A percentile compares a stretch with the other conserved stretches of the same genome.
Evolutionary conservation across 2,113 vertebrate species (phyloP).

Genomic region (Lycocorax pyrrhopterus): DNA sequence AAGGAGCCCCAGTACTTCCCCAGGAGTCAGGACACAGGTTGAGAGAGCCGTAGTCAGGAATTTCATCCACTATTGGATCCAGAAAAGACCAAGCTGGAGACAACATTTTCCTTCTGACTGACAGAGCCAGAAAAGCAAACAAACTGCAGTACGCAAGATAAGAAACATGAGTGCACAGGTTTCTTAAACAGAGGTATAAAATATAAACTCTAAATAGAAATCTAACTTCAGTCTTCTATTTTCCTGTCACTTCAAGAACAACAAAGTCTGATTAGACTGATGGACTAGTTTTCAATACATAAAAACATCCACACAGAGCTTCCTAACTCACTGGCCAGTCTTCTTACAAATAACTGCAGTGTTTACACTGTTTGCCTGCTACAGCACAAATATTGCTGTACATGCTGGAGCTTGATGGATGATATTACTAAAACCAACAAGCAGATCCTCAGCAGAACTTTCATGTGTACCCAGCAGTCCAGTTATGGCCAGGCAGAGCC

Average conservation of each 20-base stretch:
- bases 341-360: not conserved
- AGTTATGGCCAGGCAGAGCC: not conserved
- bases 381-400: not conserved
- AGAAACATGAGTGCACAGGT: not conserved
- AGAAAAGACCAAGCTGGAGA: not conserved
- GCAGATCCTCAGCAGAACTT: not conserved
- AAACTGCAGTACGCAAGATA: not conserved
- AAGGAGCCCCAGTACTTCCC: not conserved
- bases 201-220: not conserved
- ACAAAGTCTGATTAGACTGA: not conserved
- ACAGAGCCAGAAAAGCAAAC: not conserved
- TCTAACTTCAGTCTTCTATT: not conserved
- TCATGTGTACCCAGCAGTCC: constrained; percentile 2
- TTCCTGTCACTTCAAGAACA: not conserved
- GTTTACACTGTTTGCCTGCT: constrained; percentile 13
- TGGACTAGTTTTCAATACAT: not conserved
- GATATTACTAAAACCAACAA: not conserved
- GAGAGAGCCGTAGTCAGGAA: not conserved
- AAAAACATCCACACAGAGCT: not conserved
- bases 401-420: not conserved
- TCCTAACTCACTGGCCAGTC: not conserved
- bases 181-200: not conserved
- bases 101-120: not conserved
- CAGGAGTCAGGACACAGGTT: not conserved
- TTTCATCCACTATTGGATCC: not conserved